Base-by-base conservation (phyloP, 1,140 invertebrate genomes). In the Laupala kohalensis region DNA sequence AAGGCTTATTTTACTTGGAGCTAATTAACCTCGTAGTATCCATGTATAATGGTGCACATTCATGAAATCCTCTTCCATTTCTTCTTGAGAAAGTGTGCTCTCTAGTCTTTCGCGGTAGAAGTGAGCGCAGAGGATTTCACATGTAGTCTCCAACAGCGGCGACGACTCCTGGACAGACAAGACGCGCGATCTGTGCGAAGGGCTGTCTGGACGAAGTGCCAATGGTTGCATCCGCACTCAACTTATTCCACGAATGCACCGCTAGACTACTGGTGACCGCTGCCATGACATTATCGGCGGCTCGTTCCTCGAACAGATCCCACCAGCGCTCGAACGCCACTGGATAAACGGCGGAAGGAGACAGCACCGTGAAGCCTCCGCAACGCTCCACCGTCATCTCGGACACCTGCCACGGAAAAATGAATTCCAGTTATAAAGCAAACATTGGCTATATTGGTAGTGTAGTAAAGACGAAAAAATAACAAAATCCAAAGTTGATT, bases 161-260 rank as follows among this genome's bases (percentile, higher is more conserved):
- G 9, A 53, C 37, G 37, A 53, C 37, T 9, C 19, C 4, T 19
- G 37, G 2, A 23, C 64, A 66, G 9, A 66, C 23, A 23, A 9
- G 64, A 23, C 23, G 23, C 23, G 71, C 71, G 6, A 72, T 13
- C 25, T 28, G 67, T 4, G 25, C 71, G 62, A 69, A 72, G 5
- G 65, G 25, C 26, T 69, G 66, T 19, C 37, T 19, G 9, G 71
- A 72, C 4, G 64, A 67, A 6, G 67, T 65, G 15, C 15, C 6
- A 4, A 72, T 29, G n/a, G 19, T 30, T 4, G 3, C 30, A 19
- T 28, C 23, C n/a, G 23, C 30, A 28, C 71, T 72, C 12, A 69
- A 28, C 67, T 62, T 30, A 28, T 72, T 69, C 71, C 71, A 72
- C 15, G 30, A 29, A 26, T 72, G 71, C 25, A 69, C n/a, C 25